These are phyloP conservation scores for Pelodiscus sinensis DNA, from an alignment of 2,113 vertebrate species.

Conservation along the genomic window DNA sequence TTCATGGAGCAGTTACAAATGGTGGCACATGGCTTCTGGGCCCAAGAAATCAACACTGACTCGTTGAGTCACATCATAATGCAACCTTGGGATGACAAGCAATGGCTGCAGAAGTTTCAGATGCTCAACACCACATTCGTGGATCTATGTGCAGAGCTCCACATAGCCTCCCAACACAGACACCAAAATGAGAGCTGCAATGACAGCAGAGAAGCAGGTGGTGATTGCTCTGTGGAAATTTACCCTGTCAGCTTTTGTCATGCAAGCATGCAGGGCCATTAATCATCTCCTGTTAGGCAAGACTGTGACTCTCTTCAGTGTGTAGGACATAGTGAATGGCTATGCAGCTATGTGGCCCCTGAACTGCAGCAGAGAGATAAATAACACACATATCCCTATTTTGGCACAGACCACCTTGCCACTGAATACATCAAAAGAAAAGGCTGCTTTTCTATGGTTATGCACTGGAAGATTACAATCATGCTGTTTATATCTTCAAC, in stretches of 20 bases:
- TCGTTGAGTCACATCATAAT: no score
- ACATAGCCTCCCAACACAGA: no score
- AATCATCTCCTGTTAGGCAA: background rate
- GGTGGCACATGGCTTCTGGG: no score
- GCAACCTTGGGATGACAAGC: no score
- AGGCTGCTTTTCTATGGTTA: background rate
- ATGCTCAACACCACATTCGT: background rate
- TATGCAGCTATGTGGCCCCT: background rate
- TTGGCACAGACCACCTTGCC: background rate
- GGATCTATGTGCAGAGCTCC: no score
- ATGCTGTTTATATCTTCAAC: background rate
- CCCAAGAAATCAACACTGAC: background rate
- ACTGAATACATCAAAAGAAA: background rate
- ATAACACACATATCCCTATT: background rate
- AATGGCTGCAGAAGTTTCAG: background rate
- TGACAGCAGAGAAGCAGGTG: no score
- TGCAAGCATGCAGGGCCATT: background rate
- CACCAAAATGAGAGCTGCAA: no score
- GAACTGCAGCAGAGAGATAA: background rate
- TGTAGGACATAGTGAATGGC: background rate
- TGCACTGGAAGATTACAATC: background rate
- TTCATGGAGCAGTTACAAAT: background rate
- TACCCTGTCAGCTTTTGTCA: background rate
- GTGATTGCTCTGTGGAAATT: background rate
- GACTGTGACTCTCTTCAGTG: background rate